phyloP scores from a whole-genome alignment of 2,113 vertebrate genomes.

The Sclerurus mexicanus region DNA sequence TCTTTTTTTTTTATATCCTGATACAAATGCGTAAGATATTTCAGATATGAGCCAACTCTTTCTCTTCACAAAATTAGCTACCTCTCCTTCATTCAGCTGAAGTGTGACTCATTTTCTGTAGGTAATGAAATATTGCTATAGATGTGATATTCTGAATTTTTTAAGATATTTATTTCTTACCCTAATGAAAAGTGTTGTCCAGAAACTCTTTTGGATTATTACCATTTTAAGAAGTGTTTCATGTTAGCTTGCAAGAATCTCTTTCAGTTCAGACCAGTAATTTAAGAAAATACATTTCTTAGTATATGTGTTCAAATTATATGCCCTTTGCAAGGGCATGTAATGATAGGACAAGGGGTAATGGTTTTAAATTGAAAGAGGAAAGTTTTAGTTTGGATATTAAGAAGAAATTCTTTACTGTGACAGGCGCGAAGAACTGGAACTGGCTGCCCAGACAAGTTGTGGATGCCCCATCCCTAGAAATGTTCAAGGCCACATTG shows the following conservation, averaged over 20 bases:
- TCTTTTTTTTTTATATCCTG: background rate
- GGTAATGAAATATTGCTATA: background rate
- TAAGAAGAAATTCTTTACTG: background rate
- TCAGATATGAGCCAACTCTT: background rate
- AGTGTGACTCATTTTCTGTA: background rate
- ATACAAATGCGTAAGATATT: background rate
- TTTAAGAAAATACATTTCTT: background rate
- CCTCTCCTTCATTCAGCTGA: background rate
- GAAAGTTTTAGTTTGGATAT: background rate
- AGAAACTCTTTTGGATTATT: background rate
- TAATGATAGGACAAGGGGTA: background rate
- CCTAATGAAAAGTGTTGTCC: background rate
- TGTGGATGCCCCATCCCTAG: background rate
- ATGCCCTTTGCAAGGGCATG: background rate
- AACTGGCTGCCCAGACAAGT: background rate
- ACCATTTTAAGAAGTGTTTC: background rate
- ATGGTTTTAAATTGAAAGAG: background rate
- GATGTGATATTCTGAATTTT: background rate
- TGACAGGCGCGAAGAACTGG: background rate
- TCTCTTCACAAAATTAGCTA: background rate
- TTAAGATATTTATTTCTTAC: background rate
- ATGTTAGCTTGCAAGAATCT: background rate
- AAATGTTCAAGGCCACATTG: background rate
- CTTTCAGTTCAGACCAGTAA: background rate
- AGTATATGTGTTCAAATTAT: background rate